Base-by-base conservation (phyloP, 2,797 vertebrate genomes). In the Xyrichtys novacula region DNA sequence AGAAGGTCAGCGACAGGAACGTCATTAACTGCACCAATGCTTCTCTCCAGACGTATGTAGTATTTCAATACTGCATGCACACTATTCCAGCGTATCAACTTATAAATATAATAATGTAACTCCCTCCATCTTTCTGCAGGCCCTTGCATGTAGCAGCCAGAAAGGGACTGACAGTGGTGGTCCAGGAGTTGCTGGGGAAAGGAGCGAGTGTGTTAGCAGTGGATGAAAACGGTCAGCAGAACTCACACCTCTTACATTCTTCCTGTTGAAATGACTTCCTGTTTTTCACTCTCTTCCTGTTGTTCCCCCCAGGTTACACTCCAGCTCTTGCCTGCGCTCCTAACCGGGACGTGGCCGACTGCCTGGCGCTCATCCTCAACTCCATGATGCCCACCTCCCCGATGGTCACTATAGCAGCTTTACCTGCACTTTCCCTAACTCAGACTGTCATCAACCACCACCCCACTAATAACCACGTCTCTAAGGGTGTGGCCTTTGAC, bases 341-440 rank as follows among this genome's bases (percentile, higher is more conserved):
- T 40, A 99, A 96, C 81, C 96, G 96, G 55, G 97, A 98, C 1
- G 97, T 99, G 66, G 97, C 97, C 0, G 97, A 99, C 86, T 99
- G 97, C 87, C 90, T 99, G 48, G 97, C 97, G 1, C 96, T 99
- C 79, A 98, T 99, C 91, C 93, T 99, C 88, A 95, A 96, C 92
- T 98, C 96, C 28, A 98, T 98, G 97, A 97, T 98, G 95, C 97
- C 97, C 63, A 86, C 96, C 57, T 96, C 97, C 3, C 96, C 97
- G 1, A 89, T 91, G 89, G 95, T 94, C 88, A 95, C 90, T 71
- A 85, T 91, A 50, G 88, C 95, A 79, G 89, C 95, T 0, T 78
- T 96, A 84, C 94, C 96, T 32, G 90, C 93, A 10, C 89, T 97
- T 62, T 93, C 95, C 0, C 96, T 96, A 71, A 93, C 92, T 88